Conservation (phyloP, 1,140 invertebrate genomes). For the Metaphire vulgaris region DNA sequence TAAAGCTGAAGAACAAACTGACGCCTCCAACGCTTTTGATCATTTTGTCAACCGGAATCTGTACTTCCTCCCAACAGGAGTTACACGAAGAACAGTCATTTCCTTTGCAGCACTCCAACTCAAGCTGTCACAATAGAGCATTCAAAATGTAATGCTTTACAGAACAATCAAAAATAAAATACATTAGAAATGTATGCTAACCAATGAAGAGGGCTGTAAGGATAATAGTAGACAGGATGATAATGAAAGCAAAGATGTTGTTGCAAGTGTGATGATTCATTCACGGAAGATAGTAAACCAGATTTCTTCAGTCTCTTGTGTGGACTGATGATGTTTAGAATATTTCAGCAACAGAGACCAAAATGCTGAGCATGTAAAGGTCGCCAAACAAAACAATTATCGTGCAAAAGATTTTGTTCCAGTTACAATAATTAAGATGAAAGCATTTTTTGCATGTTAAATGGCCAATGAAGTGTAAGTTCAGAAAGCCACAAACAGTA, state of each 20-base stretch:
- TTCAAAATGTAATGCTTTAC: neutral
- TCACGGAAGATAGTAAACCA: neutral
- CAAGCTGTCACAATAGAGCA: neutral
- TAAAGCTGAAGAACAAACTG: neutral
- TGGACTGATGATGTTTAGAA: no score
- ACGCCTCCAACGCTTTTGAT: neutral
- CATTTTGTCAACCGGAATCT: neutral
- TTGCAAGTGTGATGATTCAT: no score
- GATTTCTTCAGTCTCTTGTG: no score
- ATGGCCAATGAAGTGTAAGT: no score
- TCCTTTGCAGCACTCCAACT: neutral
- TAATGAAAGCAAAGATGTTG: neutral
- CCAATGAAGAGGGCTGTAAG: neutral
- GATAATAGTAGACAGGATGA: neutral
- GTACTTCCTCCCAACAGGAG: neutral
- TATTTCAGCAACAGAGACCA: no score
- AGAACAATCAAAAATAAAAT: neutral
- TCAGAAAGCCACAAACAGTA: no score
- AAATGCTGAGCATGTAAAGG: no score
- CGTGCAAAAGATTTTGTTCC: no score
- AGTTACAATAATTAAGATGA: no score
- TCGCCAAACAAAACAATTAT: no score
- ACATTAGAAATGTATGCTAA: neutral
- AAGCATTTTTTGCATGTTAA: no score
- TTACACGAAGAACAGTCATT: neutral